phyloP scores from a whole-genome alignment of 2,797 vertebrate genomes.

The Peromyscus attwateri region DNA sequence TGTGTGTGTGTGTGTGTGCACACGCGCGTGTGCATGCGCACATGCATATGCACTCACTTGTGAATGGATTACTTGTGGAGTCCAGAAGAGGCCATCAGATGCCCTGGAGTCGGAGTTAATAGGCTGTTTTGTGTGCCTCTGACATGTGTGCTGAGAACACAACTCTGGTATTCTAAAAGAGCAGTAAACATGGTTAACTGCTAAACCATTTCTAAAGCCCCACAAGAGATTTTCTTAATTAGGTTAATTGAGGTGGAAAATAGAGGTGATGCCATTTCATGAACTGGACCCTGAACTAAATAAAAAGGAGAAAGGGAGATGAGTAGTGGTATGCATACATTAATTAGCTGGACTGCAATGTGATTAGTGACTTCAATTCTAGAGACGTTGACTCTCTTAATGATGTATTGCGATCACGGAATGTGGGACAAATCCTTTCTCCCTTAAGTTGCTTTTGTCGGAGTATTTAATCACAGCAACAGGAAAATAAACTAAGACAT shows the following conservation, averaged over 20 bases:
- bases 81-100: background rate
- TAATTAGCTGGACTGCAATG: background rate
- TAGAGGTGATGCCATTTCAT: background rate
- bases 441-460: background rate
- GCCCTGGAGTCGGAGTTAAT: background rate
- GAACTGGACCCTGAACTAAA: background rate
- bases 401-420: background rate
- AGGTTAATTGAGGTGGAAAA: background rate
- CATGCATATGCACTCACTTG: background rate
- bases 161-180: background rate
- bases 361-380: background rate
- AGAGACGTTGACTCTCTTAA: background rate
- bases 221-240: background rate
- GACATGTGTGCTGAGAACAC: background rate
- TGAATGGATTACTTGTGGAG: background rate
- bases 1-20: background rate
- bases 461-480: background rate
- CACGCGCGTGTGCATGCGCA: no score
- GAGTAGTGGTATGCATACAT: background rate
- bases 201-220: background rate
- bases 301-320: background rate
- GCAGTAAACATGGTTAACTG: background rate
- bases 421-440: background rate
- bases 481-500: background rate
- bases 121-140: background rate